Evolutionary conservation across 2,797 vertebrate genomes (phyloP), one percentile per base, ranked within the genome.

Genomic region (Chloroceryle inda): DNA sequence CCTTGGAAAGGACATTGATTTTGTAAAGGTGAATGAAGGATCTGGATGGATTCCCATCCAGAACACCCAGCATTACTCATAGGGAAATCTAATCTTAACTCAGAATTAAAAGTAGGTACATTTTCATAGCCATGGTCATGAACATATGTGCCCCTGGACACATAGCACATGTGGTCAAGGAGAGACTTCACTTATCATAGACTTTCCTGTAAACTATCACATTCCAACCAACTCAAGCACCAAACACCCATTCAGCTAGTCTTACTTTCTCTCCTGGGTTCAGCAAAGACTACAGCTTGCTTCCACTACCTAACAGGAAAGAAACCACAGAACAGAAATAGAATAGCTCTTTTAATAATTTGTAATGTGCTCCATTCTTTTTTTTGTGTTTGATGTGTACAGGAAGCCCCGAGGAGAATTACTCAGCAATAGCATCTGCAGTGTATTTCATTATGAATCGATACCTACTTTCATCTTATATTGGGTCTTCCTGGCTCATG

Each of bases 61-160:
- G 26, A 50, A 88, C 64, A 64, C 8, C 4, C 26, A 49, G 16
- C 7, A 56, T 52, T 85, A 7, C 40, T 63, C 10, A 67, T 6
- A 69, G 13, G 11, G 11, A 69, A 66, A 58, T 52, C 4, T 49
- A 44, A 52, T 40, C 27, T 58, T 53, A 88, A 61, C 12, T 24
- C 33, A 3, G 2, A 5, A 69, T 45, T 61, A 61, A 24, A 82
- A 67, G 5, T 15, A 61, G 7, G 29, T 26, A n/a, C 14, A 53
- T 77, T 62, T 80, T 77, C 56, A 66, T 29, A 26, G 3, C 6
- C 16, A 5, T 45, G 4, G 9, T 72, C 3, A 26, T 31, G 44
- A 88, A 35, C 0, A 0, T n/a, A 47, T 5, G 18, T 12, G 4
- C 4, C 12, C 8, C 9, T 64, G 13, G 9, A 71, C 33, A 49